phyloP scores from a whole-genome alignment of 2,113 vertebrate genomes.

The Eublepharis macularius region DNA sequence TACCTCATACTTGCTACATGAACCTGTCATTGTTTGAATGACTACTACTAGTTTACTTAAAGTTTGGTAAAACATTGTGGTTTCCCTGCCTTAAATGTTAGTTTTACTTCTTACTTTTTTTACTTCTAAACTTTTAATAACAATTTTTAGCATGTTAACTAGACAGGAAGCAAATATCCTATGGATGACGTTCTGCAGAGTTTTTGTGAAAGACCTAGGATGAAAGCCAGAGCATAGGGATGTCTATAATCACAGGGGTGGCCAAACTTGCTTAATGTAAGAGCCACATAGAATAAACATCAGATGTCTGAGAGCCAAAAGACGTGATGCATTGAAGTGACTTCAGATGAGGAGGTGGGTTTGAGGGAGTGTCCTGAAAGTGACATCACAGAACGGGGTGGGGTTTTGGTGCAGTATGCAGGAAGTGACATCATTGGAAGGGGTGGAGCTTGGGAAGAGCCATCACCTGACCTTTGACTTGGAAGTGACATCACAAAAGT shows the following conservation, averaged over 20 bases:
- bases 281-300: too few relatives aligned
- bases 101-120: neutral
- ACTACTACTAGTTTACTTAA: neutral
- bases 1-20: neutral
- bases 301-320: too few relatives aligned
- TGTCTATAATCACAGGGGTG: neutral
- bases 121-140: neutral
- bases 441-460: too few relatives aligned
- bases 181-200: neutral
- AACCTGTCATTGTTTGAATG: neutral
- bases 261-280: too few relatives aligned
- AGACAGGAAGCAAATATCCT: neutral
- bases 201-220: neutral
- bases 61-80: neutral
- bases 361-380: too few relatives aligned
- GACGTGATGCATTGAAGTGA: too few relatives aligned
- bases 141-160: neutral
- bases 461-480: too few relatives aligned
- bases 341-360: too few relatives aligned
- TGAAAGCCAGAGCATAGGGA: neutral
- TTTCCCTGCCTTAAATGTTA: neutral
- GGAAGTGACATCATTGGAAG: too few relatives aligned
- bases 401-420: too few relatives aligned
- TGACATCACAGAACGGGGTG: too few relatives aligned
- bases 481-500: too few relatives aligned